Conservation (phyloP, 35 echinoderm and acorn worm species). For the Ophioderma brevispina region DNA sequence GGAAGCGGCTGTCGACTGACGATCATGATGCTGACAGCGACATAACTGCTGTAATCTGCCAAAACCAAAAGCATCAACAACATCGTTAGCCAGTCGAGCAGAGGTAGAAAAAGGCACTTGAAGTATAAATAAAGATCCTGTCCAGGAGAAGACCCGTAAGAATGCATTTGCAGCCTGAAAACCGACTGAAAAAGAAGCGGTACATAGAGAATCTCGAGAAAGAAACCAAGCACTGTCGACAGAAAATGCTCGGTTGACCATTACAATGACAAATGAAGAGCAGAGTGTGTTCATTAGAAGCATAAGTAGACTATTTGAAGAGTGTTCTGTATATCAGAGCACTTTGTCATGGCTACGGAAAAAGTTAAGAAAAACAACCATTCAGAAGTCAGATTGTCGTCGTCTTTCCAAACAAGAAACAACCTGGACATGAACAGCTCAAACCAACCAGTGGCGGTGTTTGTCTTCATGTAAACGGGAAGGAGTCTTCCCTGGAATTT, state of each 20-base stretch:
- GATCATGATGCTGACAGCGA: too few species aligned
- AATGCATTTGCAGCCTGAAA: conserved; percentile 40
- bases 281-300: conserved; percentile 19
- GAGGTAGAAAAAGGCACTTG: background rate
- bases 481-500: conserved; percentile 33
- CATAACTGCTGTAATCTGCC: too few species aligned
- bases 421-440: background rate
- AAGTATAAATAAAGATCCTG: background rate
- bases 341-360: conserved; percentile 18
- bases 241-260: background rate
- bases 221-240: background rate
- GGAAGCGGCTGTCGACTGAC: background rate
- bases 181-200: conserved; percentile 34
- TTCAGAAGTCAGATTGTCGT: conserved; percentile 5
- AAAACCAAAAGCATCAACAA: too few species aligned
- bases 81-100: background rate
- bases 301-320: conserved; percentile 25
- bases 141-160: background rate
- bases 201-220: conserved; percentile 16
- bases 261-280: background rate
- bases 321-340: conserved; percentile 44
- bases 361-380: conserved; percentile 21
- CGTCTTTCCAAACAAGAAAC: conserved; percentile 1
- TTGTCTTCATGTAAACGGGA: conserved; percentile 43
- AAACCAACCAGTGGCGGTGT: background rate